A percentile compares a stretch with the other conserved stretches of the same genome.
These are phyloP conservation scores for Bruchidius siliquastri DNA, from an alignment of 2,888 invertebrate genomes.

Conservation along the genomic window DNA sequence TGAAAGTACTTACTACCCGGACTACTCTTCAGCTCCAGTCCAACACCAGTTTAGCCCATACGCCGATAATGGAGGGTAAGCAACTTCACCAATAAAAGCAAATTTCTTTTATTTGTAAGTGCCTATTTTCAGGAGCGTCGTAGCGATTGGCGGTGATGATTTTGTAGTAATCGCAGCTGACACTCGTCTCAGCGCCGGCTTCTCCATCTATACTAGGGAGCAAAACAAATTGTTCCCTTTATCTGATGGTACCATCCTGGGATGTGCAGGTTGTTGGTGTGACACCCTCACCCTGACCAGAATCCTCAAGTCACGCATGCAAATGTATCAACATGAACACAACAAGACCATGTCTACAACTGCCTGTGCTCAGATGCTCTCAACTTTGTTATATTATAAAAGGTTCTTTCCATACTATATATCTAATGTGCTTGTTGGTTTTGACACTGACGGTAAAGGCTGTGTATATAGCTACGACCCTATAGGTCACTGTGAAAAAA, in stretches of 20 bases:
- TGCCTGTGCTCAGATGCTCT: slow-evolving; percentile 92
- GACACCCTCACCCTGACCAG: slow-evolving; percentile 89
- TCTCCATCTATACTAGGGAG: slow-evolving; percentile 82
- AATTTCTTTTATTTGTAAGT: slow-evolving; percentile 2
- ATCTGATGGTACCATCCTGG: slow-evolving; percentile 81
- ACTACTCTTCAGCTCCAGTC: slow-evolving; percentile 39
- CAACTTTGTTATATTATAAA: slow-evolving; percentile 92
- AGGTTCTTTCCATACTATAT: slow-evolving; percentile 99
- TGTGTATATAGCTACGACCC: slow-evolving; percentile 96
- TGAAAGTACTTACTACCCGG: slow-evolving; percentile 33
- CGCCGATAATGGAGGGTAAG: slow-evolving; percentile 74
- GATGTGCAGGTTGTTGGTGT: slow-evolving; percentile 96
- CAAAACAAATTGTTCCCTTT: slow-evolving; percentile 83
- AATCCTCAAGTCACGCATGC: slow-evolving; percentile 78
- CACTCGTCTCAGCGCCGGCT: slow-evolving; percentile 87
- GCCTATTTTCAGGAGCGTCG: slow-evolving; percentile 69
- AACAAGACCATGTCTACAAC: slow-evolving; percentile 87
- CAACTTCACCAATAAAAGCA: slow-evolving; percentile 17
- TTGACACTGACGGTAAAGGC: slow-evolving; percentile 91
- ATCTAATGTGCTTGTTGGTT: slow-evolving; percentile 88
- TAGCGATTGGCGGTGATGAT: slow-evolving; percentile 94
- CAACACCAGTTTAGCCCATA: slow-evolving; percentile 62
- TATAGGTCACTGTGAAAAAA: slow-evolving; percentile 88
- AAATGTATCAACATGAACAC: slow-evolving; percentile 94
- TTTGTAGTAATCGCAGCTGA: slow-evolving; percentile 94